Base-by-base conservation (phyloP, 1,140 invertebrate genomes). In the Pseudoatta argentina region DNA sequence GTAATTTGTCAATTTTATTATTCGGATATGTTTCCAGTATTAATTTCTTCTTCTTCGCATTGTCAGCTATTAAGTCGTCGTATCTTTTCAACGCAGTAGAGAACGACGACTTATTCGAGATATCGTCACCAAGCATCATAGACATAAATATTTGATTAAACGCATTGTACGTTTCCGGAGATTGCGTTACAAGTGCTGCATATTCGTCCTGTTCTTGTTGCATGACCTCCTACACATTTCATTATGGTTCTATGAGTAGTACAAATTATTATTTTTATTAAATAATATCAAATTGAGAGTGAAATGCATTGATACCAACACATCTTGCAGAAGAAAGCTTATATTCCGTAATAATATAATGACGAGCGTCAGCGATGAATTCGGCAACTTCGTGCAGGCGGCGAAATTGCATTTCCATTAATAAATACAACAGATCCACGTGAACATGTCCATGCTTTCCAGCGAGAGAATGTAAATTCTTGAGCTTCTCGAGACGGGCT, bases 271-370 rank as follows among this genome's bases (percentile, higher is more conserved):
- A 44, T 59, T 72, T 59, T 16, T 55, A 61, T 61, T 61, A 59
- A 44, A 59, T 34, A 44, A 44, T 39, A 51, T 2, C 4, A 1
- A 64, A 48, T 75, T 55, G 16, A 51, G 34, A 57, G n/a, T 71
- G 21, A 78, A 71, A 67, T 85, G 10, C 0, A 16, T 24, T 64
- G 63, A 44, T 85, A 93, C 94, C 93, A 44, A 95, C 95, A 64
- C 86, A 92, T 93, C 95, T 91, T 18, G 89, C 61, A 3, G 91
- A 88, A 14, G 93, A 92, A 6, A 92, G 88, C 6, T 87, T 89
- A 86, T 94, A 94, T 79, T 95, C 94, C 7, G 91, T 92, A 27
- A 87, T 86, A 0, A 95, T 79, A 91, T 94, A 93, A 89, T 94
- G 88, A 16, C 88, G 90, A 30, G 88, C 93, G 76, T 94, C 92